Evolutionary conservation across 1,140 invertebrate genomes (phyloP).

Genomic region (Maconellicoccus hirsutus): DNA sequence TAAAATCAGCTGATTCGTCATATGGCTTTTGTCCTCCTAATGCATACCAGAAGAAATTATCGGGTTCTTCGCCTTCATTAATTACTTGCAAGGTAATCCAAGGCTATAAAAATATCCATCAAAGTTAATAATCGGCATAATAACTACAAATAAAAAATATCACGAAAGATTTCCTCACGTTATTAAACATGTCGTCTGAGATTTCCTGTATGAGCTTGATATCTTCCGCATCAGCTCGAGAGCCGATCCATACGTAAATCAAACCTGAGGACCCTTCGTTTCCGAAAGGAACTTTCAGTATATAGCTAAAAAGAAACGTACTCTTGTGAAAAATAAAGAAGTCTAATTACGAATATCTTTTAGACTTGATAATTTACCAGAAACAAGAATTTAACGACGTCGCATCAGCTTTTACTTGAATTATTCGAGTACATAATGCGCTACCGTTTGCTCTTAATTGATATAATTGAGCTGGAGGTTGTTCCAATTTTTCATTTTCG

Average conservation of each 20-base stretch:
- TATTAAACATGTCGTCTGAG: conserved; percentile 86
- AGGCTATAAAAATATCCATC: conserved; percentile 37
- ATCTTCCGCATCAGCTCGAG: conserved; percentile 76
- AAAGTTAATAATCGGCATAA: background rate
- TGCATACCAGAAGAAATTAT: conserved; percentile 98
- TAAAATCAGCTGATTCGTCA: conserved; percentile 81
- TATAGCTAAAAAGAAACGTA: conserved; percentile 63
- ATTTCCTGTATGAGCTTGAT: conserved; percentile 82
- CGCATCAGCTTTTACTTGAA: conserved; percentile 72
- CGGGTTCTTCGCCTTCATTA: conserved; percentile 94
- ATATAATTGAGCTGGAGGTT: conserved; percentile 74
- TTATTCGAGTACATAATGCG: conserved; percentile 77
- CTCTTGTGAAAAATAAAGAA: conserved; percentile 25
- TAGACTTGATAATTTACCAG: conserved; percentile 48
- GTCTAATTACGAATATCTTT: background rate
- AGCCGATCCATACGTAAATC: conserved; percentile 96
- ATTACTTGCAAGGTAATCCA: conserved; percentile 77
- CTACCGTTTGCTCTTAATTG: conserved; percentile 93
- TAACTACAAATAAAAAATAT: background rate
- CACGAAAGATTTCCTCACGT: conserved; percentile 41
- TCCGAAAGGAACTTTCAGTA: conserved; percentile 88
- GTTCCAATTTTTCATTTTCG: conserved; percentile 38
- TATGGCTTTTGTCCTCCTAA: conserved; percentile 87
- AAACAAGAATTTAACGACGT: conserved; percentile 68
- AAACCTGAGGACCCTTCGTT: conserved; percentile 69